A percentile compares a stretch with the other conserved stretches of the same genome.
Evolutionary conservation across 2,888 invertebrate species (phyloP).

Genomic region (Apeira syringaria): DNA sequence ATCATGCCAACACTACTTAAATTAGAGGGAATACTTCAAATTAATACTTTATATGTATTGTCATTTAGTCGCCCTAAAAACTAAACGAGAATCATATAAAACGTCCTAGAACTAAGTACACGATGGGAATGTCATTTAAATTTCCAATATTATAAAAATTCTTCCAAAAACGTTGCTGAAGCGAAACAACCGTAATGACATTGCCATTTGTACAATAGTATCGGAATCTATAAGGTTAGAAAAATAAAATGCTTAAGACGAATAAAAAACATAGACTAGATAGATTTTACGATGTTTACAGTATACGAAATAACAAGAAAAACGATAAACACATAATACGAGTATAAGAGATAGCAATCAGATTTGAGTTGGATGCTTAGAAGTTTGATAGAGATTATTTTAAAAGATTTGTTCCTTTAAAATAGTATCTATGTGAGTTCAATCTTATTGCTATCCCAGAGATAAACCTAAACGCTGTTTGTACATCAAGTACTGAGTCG

Average conservation of each 20-base stretch:
- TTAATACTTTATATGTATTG: constrained; percentile 77
- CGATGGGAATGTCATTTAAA: constrained; percentile 20
- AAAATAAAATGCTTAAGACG: constrained; percentile 24
- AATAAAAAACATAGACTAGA: constrained; percentile 21
- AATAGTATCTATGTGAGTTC: not conserved
- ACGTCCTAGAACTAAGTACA: constrained; percentile 37
- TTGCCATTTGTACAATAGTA: constrained; percentile 18
- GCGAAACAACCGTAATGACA: constrained; percentile 17
- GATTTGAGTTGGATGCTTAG: constrained; percentile 45
- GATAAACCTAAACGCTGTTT: constrained; percentile 17
- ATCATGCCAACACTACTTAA: constrained; percentile 55
- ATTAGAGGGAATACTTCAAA: constrained; percentile 72
- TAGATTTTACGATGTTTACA: constrained; percentile 18
- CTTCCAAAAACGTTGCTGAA: constrained; percentile 11
- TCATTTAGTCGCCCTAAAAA: constrained; percentile 83
- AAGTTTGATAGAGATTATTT: constrained; percentile 8
- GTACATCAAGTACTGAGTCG: constrained; percentile 15
- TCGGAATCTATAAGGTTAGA: constrained; percentile 21
- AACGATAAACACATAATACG: constrained; percentile 48
- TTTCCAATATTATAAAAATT: not conserved
- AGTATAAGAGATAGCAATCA: constrained; percentile 47
- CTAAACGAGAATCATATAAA: constrained; percentile 81
- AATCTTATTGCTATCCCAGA: constrained; percentile 44
- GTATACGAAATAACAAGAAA: constrained; percentile 44
- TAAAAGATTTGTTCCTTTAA: not conserved